These are phyloP conservation scores for Perccottus glenii DNA, from an alignment of 2,113 vertebrate genomes.

Conservation along the genomic window DNA sequence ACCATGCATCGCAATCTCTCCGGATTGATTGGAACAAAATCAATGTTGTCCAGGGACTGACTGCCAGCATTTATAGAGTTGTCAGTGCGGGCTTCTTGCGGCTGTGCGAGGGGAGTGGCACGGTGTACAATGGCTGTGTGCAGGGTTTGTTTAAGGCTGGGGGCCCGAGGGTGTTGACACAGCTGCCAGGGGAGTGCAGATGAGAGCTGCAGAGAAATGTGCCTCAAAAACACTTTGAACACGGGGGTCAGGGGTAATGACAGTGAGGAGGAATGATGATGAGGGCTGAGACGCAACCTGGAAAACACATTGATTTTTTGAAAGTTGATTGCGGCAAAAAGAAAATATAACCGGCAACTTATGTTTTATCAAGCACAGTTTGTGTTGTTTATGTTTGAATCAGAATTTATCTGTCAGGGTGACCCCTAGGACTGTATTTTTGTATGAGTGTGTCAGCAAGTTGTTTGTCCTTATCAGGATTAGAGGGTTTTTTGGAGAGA, in stretches of 20 bases:
- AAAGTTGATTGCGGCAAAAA: neutral
- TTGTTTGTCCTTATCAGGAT: slow-evolving; percentile 56
- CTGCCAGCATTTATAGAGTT: slow-evolving; percentile 69
- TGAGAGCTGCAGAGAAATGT: slow-evolving; percentile 48
- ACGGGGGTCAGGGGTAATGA: slow-evolving; percentile 51
- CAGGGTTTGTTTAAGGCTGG: slow-evolving; percentile 74
- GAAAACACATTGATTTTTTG: slow-evolving; percentile 41
- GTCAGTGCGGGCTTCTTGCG: slow-evolving; percentile 62
- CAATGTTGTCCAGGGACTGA: slow-evolving; percentile 72
- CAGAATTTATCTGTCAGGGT: slow-evolving; percentile 63
- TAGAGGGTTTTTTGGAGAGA: slow-evolving; percentile 57
- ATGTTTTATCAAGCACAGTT: neutral
- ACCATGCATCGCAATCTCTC: slow-evolving; percentile 60
- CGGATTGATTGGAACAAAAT: slow-evolving; percentile 72
- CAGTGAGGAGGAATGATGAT: slow-evolving; percentile 33
- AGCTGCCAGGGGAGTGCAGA: slow-evolving; percentile 70
- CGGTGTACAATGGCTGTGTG: slow-evolving; percentile 58
- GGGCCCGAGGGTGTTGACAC: slow-evolving; percentile 78
- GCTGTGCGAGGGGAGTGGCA: slow-evolving; percentile 52
- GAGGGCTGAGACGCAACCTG: slow-evolving; percentile 28
- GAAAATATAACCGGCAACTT: neutral
- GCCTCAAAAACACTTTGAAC: slow-evolving; percentile 49
- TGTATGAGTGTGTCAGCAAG: slow-evolving; percentile 33
- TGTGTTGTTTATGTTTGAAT: slow-evolving; percentile 55
- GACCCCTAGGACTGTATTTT: slow-evolving; percentile 48